Percentiles rank a stretch among this genome's conserved stretches.
Conservation (phyloP, 30 jellyfish, hydroid and myxozoan genomes). For the Aurelia sp. region DNA sequence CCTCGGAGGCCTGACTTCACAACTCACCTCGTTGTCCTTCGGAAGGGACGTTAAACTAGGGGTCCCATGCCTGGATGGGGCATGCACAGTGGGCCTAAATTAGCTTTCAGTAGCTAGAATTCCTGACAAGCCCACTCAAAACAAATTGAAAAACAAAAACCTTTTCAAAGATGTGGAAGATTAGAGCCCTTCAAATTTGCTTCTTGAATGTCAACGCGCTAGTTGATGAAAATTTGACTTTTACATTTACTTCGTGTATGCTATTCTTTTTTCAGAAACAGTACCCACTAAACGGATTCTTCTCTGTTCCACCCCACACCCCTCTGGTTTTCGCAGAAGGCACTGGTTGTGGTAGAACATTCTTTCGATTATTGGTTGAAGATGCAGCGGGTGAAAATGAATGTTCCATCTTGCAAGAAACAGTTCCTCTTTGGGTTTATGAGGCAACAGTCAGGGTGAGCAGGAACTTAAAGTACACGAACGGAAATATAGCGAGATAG, state of each 20-base stretch:
- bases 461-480: not conserved
- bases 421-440: conserved; percentile 89
- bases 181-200: no score
- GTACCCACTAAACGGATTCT: conserved; percentile 75
- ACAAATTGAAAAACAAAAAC: no score
- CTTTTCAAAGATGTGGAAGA: no score
- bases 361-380: conserved; percentile 79
- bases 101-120: no score
- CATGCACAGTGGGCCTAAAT: no score
- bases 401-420: conserved; percentile 82
- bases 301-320: conserved; percentile 78
- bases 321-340: conserved; percentile 91
- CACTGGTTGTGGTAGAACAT: conserved; percentile 92
- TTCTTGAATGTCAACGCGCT: no score
- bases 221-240: not conserved
- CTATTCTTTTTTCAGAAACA: conserved; percentile 38
- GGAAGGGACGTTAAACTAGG: no score
- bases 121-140: no score
- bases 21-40: no score
- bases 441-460: conserved; percentile 85
- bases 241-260: not conserved
- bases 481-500: no score
- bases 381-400: conserved; percentile 91
- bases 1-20: no score
- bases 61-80: no score